Evolutionary conservation across 2,113 vertebrate species (phyloP), one percentile per base, ranked within the genome.

Genomic region (Phoxinus phoxinus): DNA sequence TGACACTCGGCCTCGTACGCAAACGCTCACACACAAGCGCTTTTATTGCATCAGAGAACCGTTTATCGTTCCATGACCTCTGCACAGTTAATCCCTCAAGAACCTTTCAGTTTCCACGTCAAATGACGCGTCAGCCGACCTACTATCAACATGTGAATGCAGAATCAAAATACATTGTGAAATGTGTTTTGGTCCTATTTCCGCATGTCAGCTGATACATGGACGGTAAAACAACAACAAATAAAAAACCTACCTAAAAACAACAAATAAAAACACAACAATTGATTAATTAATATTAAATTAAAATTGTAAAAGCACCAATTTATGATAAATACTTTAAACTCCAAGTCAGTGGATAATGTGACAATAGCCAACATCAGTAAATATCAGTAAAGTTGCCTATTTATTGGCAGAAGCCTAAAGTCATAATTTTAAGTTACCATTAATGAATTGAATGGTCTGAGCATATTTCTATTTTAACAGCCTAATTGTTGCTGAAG

Each of bases 121-220:
- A 85, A 72, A 32, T 84, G 37, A 77, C 27, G 30, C 37, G 65
- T 65, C 73, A 87, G 75, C 63, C 83, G 78, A 83, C 71, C 15
- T 23, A 53, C 74, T 10, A 21, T 27, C 25, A 63, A 25, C 48
- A 65, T 59, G 32, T 32, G 30, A 51, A 58, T 77, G 15, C 44
- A 67, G 59, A 76, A 85, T 78, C 67, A 53, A 77, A 87, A 58
- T 73, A 88, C n/a, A 85, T 89, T 84, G 74, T 78, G 86, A 81
- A 87, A 85, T 77, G 4, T 82, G 79, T 86, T 85, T 87, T 82
- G 67, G 81, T 81, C 30, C 21, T 86, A 71, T 35, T 58, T 53
- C 9, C 15, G 61, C 15, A 86, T 59, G 67, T 84, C 37, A 73
- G 4, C 58, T 76, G 23, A 46, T 2, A 44, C n/a, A 11, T 32